Evolutionary conservation across 2,113 vertebrate species (phyloP).

Genomic region (Mus spicilegus): DNA sequence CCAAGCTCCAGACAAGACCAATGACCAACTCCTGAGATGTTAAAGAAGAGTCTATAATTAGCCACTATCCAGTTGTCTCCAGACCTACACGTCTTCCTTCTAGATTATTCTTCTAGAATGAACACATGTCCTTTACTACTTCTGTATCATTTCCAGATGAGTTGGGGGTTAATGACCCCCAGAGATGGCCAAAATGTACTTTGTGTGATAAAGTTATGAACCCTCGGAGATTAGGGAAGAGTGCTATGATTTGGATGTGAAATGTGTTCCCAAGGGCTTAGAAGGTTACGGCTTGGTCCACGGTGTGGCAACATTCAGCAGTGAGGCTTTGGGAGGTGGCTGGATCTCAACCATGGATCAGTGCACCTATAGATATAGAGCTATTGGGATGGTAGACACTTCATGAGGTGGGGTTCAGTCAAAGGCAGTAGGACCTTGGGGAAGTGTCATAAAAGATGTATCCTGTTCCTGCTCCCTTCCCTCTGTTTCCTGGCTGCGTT

Average conservation of each 20-base stretch:
- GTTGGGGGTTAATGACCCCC: accelerated
- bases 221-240: not conserved
- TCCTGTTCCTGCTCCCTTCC: not conserved
- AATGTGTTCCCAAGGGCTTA: too few relatives aligned
- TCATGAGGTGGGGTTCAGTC: not conserved
- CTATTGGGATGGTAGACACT: not conserved
- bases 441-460: not conserved
- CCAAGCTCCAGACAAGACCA: too few relatives aligned
- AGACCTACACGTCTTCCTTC: not conserved
- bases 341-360: not conserved
- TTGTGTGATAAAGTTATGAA: not conserved
- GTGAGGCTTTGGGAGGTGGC: not conserved
- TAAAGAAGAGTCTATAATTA: too few relatives aligned
- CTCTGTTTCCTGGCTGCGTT: not conserved
- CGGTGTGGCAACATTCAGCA: not conserved
- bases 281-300: not conserved
- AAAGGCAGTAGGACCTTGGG: not conserved
- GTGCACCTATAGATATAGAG: not conserved
- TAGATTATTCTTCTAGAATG: not conserved
- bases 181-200: not conserved
- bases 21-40: not conserved
- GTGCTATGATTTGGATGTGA: not conserved
- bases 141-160: not conserved
- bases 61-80: not conserved
- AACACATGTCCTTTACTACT: not conserved